Conservation (phyloP, 2,113 vertebrate genomes). For the Parus major region DNA sequence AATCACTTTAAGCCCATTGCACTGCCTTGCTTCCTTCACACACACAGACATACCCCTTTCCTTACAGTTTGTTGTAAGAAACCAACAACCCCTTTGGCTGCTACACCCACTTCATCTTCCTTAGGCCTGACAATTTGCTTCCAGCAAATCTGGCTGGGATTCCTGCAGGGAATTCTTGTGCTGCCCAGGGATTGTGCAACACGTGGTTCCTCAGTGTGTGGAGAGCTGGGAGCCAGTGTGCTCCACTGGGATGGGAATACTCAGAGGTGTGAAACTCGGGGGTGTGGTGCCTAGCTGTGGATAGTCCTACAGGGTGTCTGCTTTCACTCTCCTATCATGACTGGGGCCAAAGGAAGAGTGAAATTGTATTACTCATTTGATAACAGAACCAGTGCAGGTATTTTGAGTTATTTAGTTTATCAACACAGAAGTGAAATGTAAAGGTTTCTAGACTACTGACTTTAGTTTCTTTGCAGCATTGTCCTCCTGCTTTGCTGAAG, state of each 20-base stretch:
- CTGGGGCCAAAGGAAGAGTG: neutral
- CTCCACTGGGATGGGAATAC: neutral
- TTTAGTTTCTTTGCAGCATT: slow-evolving; percentile 60
- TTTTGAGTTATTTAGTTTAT: neutral
- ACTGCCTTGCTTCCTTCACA: neutral
- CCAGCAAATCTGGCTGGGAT: neutral
- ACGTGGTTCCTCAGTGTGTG: neutral
- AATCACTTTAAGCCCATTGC: neutral
- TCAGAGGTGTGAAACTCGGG: neutral
- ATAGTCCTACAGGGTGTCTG: neutral
- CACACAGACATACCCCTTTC: neutral
- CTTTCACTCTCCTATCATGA: neutral
- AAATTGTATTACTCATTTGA: neutral
- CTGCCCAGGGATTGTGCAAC: neutral
- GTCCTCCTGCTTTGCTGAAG: slow-evolving; percentile 13
- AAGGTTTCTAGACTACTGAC: neutral
- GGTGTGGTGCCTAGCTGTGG: neutral
- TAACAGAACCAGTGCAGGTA: neutral
- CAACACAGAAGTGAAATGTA: neutral
- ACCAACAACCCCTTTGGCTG: neutral
- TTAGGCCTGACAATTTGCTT: neutral
- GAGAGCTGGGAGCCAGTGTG: neutral
- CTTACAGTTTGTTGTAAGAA: neutral
- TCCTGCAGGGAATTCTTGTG: neutral
- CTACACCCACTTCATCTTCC: neutral